Base-by-base conservation (phyloP, 2,113 vertebrate species). In the Datnioides undecimradiatus region DNA sequence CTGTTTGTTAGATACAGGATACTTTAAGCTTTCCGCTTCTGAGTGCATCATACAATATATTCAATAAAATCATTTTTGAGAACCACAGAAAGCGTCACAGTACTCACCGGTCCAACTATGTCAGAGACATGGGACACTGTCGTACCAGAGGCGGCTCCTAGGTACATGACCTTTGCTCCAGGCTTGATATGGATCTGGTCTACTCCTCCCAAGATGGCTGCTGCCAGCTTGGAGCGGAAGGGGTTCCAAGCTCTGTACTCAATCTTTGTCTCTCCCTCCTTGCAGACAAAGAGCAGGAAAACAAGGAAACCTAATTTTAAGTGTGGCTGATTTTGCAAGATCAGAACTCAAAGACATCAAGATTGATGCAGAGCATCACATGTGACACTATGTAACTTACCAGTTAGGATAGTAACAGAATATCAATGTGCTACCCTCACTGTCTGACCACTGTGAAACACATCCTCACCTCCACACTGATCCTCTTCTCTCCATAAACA, bases 171-270 rank as follows among this genome's bases (percentile, higher is more conserved):
- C 63, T 95, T 97, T 1, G 92, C 52, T 3, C 97, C 97, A 0
- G 97, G 97, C 27, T 96, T 96, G 86, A 98, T 98, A 69, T 98
- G 96, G 77, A 98, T 98, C 88, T 97, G 96, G 85, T 98, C 97
- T 0, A 98, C 92, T 5, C 97, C 97, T 0, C 97, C 97, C 65
- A 98, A 83, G 79, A 98, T 98, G 4, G 97, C 97, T 0, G 97
- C 97, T 0, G 97, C 97, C 88, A 98, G 89, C 63, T 98, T 98
- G 8, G 97, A 98, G 16, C 97, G 96, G 89, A 98, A 98, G 0
- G 97, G 97, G 81, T 98, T 98, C 97, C 97, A 98, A 23, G 97
- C 96, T 63, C 97, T 93, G 91, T 98, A 98, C 52, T 98, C 97
- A 12, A 96, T 95, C 87, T 98, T 98, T 0, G 92, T 80, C 52